phyloP scores from a whole-genome alignment of 2,888 invertebrate species.

The Apotomis betuletana region DNA sequence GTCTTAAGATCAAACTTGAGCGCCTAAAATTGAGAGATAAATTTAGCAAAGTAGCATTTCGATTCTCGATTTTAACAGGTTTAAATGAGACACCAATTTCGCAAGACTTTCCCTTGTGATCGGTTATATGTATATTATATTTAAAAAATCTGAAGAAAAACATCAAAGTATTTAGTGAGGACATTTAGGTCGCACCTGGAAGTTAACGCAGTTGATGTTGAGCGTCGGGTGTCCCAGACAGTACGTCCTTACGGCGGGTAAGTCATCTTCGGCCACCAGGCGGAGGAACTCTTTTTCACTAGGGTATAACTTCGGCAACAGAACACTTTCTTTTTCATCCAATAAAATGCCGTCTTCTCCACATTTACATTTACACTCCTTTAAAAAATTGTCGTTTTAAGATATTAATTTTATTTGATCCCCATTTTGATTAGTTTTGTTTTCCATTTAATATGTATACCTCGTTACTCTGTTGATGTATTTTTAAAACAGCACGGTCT shows the following conservation, averaged over 20 bases:
- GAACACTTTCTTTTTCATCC: conserved; percentile 64
- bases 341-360: conserved; percentile 38
- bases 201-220: conserved; percentile 84
- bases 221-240: conserved; percentile 71
- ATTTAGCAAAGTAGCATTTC: neutral
- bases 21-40: neutral
- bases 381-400: no score
- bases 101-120: neutral
- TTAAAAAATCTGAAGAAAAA: neutral
- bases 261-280: conserved; percentile 74
- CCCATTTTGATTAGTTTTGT: no score
- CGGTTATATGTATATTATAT: neutral
- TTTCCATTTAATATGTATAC: no score
- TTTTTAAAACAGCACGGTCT: no score
- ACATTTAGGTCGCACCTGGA: conserved; percentile 65
- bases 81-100: neutral
- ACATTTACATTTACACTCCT: neutral
- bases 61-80: neutral
- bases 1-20: neutral
- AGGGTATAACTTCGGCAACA: conserved; percentile 79
- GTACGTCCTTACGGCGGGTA: conserved; percentile 71
- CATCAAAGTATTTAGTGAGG: no score
- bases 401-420: no score
- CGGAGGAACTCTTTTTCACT: conserved; percentile 80
- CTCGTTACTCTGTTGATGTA: no score